These are phyloP conservation scores for Eubucco bourcierii DNA, from an alignment of 2,113 vertebrate species.

Conservation along the genomic window DNA sequence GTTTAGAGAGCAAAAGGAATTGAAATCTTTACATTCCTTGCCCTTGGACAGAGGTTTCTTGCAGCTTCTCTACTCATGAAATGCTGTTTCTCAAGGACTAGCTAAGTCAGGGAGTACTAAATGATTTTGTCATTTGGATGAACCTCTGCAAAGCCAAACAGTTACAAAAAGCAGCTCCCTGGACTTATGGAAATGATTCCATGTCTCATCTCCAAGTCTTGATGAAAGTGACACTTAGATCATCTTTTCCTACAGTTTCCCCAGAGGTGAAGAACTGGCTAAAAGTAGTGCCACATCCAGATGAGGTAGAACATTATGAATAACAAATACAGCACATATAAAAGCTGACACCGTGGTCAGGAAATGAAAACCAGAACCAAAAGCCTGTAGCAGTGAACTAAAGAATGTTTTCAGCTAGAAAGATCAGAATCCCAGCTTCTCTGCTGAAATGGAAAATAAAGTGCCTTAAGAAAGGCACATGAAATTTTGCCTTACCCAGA, in stretches of 20 bases:
- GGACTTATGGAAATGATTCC: background rate
- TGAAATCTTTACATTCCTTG: background rate
- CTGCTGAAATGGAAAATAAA: background rate
- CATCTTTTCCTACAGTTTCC: background rate
- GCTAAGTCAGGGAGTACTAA: background rate
- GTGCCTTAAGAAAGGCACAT: background rate
- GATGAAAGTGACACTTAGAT: background rate
- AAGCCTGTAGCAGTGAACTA: background rate
- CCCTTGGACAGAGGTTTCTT: background rate
- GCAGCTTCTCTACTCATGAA: background rate
- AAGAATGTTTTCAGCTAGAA: background rate
- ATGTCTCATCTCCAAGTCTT: background rate
- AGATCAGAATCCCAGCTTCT: background rate
- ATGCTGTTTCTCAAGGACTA: background rate
- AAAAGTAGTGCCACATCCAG: background rate
- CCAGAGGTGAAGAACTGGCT: background rate
- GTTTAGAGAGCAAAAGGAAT: background rate
- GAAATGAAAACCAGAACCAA: background rate
- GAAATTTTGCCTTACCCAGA: background rate
- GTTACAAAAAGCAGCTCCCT: background rate
- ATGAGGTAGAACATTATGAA: background rate
- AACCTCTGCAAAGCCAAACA: background rate
- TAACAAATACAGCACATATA: rapidly evolving
- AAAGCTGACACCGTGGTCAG: background rate
- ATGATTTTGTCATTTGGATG: background rate